Evolutionary conservation across 1,140 invertebrate species (phyloP), one percentile per base, ranked within the genome.

Genomic region (Trissolcus basalis): DNA sequence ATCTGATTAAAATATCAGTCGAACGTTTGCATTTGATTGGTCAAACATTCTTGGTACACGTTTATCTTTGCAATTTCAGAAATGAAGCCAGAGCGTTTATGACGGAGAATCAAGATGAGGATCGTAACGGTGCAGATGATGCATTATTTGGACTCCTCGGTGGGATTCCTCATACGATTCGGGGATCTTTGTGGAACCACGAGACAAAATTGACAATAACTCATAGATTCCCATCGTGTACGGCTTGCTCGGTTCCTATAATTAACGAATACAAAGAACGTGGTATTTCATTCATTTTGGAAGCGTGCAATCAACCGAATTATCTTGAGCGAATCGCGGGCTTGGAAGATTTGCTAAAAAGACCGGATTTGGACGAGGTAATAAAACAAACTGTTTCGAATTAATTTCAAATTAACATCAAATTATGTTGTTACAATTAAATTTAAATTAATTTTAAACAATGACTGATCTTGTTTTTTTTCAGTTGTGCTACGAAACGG

Each of bases 281-380:
- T 1, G 93, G 93, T 0, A 92, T 93, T 60, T 91, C 92, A 0
- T 98, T 99, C 85, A 84, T 99, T 12, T 78, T 96, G 5, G 92
- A 95, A 78, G 96, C 94, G 0, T 97, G 98, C 79, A 94, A 97
- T 82, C 92, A 93, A 79, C 92, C 95, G 1, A 92, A 91, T 73
- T 95, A 94, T 88, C 89, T 99, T 49, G 97, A 98, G 89, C 92
- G 95, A 78, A 81, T 98, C 0, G 96, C 96, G 4, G 96, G 96
- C 0, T 88, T 98, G 7, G 92, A 93, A 5, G 90, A 95, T 78
- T 87, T 97, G 54, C 91, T 95, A 45, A 88, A 91, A 33, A 88
- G 90, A 14, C 90, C 91, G 11, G 91, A 93, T 82, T 86, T 92
- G 61, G 89, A 90, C 15, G 91, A 93, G 83, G 93, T 93, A 84